Percentiles rank a stretch among this genome's conserved stretches.
These are phyloP conservation scores for Sebastes itinus DNA, from an alignment of 2,797 vertebrate genomes.

Conservation along the genomic window DNA sequence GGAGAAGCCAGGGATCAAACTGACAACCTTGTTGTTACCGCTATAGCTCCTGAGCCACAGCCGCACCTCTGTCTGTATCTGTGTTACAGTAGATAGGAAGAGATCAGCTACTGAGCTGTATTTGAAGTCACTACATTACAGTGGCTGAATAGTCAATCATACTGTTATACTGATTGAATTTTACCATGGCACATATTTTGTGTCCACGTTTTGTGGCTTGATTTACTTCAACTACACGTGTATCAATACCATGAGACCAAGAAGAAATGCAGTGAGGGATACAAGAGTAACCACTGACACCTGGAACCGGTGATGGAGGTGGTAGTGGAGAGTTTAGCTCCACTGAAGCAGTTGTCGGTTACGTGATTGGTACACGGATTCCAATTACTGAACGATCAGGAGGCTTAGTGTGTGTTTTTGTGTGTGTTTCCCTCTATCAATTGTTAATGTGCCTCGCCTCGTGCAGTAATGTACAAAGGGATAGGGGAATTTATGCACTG, in stretches of 20 bases:
- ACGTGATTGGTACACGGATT: conserved; percentile 21
- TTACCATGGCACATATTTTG: background rate
- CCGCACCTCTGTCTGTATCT: no score
- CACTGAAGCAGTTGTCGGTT: conserved; percentile 21
- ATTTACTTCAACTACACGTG: background rate
- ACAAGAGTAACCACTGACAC: background rate
- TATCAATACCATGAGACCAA: background rate
- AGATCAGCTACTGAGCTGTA: no score
- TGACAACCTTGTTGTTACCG: no score
- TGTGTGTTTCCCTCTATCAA: background rate
- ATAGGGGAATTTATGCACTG: background rate
- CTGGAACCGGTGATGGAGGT: background rate
- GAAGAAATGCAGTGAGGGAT: background rate
- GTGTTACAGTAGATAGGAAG: no score
- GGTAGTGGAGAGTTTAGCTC: conserved; percentile 8
- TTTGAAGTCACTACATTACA: background rate
- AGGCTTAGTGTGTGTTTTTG: background rate
- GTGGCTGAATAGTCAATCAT: no score
- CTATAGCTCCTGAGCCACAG: no score
- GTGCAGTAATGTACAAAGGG: background rate
- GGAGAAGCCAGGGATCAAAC: no score
- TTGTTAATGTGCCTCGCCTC: background rate
- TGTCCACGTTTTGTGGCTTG: background rate
- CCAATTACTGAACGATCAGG: conserved; percentile 31
- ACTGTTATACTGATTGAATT: background rate